phyloP scores from a whole-genome alignment of 2,888 invertebrate species.

The Hymenopus coronatus region DNA sequence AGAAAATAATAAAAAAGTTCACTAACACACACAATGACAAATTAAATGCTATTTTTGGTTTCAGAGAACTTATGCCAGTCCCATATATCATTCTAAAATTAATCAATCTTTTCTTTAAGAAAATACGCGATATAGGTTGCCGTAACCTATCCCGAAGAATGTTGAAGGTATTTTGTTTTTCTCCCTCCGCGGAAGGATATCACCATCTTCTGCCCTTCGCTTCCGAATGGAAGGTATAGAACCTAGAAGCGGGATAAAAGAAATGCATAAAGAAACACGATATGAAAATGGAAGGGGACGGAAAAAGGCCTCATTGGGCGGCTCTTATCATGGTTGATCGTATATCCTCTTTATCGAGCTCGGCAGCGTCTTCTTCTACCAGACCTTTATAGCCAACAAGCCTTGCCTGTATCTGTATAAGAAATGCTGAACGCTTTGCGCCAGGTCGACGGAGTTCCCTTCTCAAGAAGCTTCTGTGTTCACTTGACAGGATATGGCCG shows the following conservation, averaged over 20 bases:
- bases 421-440: neutral
- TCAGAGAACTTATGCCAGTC: too few species aligned
- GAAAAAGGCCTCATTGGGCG: neutral
- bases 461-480: too few species aligned
- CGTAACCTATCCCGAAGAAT: neutral
- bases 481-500: too few species aligned
- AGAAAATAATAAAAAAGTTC: too few species aligned
- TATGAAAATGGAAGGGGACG: constrained; percentile 24
- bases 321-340: constrained; percentile 18
- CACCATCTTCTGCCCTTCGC: neutral
- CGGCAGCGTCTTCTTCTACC: neutral
- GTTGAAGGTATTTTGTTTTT: neutral
- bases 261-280: constrained; percentile 24
- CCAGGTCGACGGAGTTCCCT: neutral
- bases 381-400: neutral
- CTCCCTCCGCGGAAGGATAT: neutral
- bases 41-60: too few species aligned
- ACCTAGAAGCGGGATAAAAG: neutral
- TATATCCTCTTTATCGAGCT: constrained; percentile 16
- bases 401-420: neutral
- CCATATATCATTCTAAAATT: neutral
- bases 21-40: too few species aligned
- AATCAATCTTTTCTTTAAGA: neutral
- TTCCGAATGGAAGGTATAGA: neutral
- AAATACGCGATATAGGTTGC: neutral